Conservation (phyloP, 1,140 invertebrate species). For the Zaprionus vittiger region DNA sequence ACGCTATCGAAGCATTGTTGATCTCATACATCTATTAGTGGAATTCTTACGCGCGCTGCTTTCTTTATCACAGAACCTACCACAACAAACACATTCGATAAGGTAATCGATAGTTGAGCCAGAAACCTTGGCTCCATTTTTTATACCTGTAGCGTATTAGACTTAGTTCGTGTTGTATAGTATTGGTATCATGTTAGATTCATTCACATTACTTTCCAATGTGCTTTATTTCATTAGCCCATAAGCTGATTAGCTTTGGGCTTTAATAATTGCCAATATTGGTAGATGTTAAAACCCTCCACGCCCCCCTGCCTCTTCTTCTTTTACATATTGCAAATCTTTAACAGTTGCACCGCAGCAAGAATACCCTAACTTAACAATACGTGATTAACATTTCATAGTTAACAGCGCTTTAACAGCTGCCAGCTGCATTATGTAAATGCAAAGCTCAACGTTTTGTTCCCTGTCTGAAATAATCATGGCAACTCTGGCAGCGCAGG, state of each 20-base stretch:
- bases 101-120: not conserved
- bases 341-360: not conserved
- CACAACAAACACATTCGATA: slow-evolving; percentile 6
- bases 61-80: slow-evolving; percentile 11
- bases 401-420: slow-evolving; percentile 2
- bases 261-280: slow-evolving; percentile 24
- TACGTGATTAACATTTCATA: not conserved
- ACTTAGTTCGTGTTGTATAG: not conserved
- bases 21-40: not conserved
- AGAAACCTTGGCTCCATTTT: not conserved
- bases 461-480: slow-evolving; percentile 9
- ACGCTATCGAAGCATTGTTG: not conserved
- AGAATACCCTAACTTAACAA: not conserved
- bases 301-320: not conserved
- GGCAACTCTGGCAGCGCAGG: not conserved
- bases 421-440: not conserved
- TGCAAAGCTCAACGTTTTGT: not conserved
- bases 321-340: not conserved
- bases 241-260: slow-evolving; percentile 33
- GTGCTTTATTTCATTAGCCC: slow-evolving; percentile 7
- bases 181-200: not conserved
- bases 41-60: not conserved
- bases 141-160: not conserved
- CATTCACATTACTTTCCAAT: not conserved
- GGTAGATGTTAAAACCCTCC: not conserved